Evolutionary conservation across 2,888 invertebrate species (phyloP).

Genomic region (Ariolimax columbianus): DNA sequence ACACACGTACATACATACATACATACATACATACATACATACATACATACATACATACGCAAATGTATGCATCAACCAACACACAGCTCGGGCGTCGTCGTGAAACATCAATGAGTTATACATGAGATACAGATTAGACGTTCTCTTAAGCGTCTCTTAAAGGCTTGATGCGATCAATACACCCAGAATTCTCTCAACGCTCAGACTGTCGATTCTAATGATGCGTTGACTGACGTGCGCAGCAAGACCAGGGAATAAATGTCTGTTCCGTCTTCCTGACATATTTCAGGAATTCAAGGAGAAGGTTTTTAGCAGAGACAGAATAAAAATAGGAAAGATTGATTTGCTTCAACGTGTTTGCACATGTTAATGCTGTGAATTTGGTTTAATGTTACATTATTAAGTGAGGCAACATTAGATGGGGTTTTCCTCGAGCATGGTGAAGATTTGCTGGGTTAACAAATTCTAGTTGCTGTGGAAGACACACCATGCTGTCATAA

Average conservation of each 20-base stretch:
- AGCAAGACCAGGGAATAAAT: background rate
- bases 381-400: too few species aligned
- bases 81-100: background rate
- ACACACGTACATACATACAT: background rate
- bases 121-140: background rate
- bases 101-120: background rate
- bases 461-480: too few species aligned
- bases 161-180: background rate
- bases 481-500: too few species aligned
- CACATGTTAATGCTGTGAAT: too few species aligned
- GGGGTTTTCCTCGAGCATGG: too few species aligned
- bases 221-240: background rate
- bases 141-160: background rate
- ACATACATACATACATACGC: too few species aligned
- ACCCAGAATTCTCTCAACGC: background rate
- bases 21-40: background rate
- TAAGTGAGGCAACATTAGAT: too few species aligned
- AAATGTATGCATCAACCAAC: too few species aligned
- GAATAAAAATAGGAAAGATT: background rate
- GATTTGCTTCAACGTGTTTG: background rate
- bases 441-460: too few species aligned
- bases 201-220: conserved; percentile 13
- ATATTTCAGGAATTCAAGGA: background rate
- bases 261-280: background rate
- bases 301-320: background rate